phyloP scores from a whole-genome alignment of 2,888 invertebrate genomes.

The Ferrisia virgata region DNA sequence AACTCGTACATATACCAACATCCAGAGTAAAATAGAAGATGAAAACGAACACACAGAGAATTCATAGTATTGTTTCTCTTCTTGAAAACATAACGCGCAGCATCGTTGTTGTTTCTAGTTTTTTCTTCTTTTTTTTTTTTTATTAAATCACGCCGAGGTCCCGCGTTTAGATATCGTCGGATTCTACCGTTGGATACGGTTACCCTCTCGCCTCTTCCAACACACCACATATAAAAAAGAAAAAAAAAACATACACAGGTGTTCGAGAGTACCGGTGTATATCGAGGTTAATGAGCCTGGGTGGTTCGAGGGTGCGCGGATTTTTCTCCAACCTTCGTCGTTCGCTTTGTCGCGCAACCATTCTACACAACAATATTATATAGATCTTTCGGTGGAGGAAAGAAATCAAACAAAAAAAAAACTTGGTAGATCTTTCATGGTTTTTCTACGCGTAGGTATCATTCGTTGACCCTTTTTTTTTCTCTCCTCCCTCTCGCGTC shows the following conservation, averaged over 20 bases:
- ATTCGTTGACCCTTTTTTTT: background rate
- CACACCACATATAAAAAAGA: background rate
- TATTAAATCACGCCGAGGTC: conserved; percentile 8
- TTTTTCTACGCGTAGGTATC: background rate
- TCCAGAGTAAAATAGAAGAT: background rate
- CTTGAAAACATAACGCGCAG: background rate
- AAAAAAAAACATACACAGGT: background rate
- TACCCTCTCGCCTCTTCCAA: too few species aligned
- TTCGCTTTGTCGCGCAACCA: background rate
- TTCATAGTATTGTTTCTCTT: background rate
- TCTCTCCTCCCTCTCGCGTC: background rate
- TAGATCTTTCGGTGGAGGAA: background rate
- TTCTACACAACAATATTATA: background rate
- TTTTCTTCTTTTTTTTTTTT: background rate
- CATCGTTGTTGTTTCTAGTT: background rate
- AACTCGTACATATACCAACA: background rate
- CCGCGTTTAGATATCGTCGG: background rate
- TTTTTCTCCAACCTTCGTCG: background rate
- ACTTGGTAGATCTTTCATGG: background rate
- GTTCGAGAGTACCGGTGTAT: conserved; percentile 5
- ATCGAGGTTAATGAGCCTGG: conserved; percentile 9
- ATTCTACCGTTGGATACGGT: background rate
- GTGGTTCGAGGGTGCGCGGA: conserved; percentile 11
- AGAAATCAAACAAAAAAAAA: background rate
- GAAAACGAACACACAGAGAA: background rate